These are phyloP conservation scores for Geothlypis trichas DNA, from an alignment of 2,113 vertebrate species.

Conservation along the genomic window DNA sequence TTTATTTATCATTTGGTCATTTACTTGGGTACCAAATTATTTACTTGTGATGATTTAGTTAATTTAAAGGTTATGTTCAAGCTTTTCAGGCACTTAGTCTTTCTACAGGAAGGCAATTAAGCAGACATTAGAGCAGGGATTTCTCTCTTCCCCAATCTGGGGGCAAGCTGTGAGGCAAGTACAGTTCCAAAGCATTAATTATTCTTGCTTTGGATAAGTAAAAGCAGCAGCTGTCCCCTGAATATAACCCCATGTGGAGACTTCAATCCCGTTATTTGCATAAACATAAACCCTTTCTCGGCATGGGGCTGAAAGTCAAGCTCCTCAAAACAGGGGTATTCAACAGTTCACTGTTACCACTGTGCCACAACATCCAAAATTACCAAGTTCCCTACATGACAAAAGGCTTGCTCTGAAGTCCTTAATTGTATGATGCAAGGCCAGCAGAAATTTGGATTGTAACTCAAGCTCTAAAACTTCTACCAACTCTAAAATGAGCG, in stretches of 20 bases:
- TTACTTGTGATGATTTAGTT: not conserved
- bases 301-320: not conserved
- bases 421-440: not conserved
- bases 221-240: slow-evolving; percentile 32
- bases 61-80: not conserved
- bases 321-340: not conserved
- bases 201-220: slow-evolving; percentile 12
- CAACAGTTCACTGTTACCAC: not conserved
- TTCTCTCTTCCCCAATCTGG: not conserved
- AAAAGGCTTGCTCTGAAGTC: not conserved
- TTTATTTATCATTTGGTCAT: not conserved
- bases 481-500: not conserved
- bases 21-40: not conserved
- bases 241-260: not conserved
- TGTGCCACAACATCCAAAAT: not conserved
- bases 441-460: not conserved
- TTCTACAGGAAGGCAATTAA: not conserved
- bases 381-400: not conserved
- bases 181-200: slow-evolving; percentile 21
- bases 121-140: not conserved
- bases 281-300: slow-evolving; percentile 31
- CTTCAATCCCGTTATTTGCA: slow-evolving; percentile 31
- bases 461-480: not conserved
- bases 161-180: not conserved
- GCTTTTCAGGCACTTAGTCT: not conserved